These are phyloP conservation scores for Sympetrum striolatum DNA, from an alignment of 2,888 invertebrate genomes.

Conservation along the genomic window DNA sequence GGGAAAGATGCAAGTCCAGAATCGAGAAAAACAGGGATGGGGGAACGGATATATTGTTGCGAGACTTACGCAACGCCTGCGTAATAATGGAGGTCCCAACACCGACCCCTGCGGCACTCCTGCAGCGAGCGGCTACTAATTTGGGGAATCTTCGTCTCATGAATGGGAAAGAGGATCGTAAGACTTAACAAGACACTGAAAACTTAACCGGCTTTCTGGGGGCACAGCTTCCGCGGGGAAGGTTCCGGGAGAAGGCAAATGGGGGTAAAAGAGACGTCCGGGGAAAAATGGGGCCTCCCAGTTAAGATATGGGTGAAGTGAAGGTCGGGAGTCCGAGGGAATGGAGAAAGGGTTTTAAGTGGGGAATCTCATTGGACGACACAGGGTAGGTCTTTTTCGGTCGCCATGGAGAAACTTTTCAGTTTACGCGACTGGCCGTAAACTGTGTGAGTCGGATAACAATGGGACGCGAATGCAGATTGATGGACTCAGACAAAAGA, in stretches of 20 bases:
- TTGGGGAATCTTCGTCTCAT: background rate
- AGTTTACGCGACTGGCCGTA: too few species aligned
- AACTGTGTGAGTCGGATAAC: too few species aligned
- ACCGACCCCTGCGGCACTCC: background rate
- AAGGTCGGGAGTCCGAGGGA: background rate
- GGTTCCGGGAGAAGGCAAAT: background rate
- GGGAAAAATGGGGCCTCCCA: background rate
- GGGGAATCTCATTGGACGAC: background rate
- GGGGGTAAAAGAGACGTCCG: background rate
- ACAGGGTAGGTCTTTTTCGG: background rate
- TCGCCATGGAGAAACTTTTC: too few species aligned
- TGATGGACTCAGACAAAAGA: too few species aligned
- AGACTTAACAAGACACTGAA: background rate
- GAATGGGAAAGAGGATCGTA: background rate
- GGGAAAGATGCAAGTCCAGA: background rate
- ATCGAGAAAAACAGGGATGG: background rate
- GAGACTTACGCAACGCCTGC: background rate
- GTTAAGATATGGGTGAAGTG: background rate
- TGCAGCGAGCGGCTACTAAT: background rate
- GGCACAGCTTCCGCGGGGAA: background rate
- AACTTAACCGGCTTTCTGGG: background rate
- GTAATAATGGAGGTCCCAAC: background rate
- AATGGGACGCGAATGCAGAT: too few species aligned
- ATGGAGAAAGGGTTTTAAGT: background rate
- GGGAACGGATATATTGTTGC: background rate